Conservation (phyloP, 2,797 vertebrate genomes). For the Hydrophis major region DNA sequence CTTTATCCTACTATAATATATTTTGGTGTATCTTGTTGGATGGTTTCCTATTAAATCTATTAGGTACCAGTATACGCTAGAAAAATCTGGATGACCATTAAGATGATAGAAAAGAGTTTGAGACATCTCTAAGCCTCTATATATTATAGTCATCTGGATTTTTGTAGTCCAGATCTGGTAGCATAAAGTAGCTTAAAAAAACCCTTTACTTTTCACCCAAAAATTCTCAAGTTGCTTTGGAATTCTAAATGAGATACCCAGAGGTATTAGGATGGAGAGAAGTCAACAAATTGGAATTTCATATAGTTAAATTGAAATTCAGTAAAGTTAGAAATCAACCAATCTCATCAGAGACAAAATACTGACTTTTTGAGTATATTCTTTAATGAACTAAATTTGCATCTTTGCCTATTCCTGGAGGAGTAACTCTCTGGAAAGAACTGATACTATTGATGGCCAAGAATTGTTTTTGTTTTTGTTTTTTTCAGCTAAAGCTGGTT, state of each 20-base stretch:
- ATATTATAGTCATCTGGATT: background rate
- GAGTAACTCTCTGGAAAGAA: background rate
- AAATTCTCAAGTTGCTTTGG: background rate
- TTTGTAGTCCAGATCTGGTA: background rate
- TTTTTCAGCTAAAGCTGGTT: background rate
- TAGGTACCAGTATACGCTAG: background rate
- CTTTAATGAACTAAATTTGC: background rate
- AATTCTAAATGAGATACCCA: background rate
- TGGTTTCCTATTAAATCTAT: background rate
- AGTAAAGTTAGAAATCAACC: background rate
- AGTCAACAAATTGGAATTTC: background rate
- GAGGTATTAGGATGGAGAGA: background rate
- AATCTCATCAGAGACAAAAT: background rate
- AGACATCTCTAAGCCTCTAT: background rate
- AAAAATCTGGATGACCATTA: background rate
- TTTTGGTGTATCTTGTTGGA: background rate
- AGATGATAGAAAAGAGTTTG: background rate
- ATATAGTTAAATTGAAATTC: background rate
- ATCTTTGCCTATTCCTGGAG: background rate
- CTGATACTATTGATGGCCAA: background rate
- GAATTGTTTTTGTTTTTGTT: background rate
- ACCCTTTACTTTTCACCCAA: background rate
- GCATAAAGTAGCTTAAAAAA: background rate
- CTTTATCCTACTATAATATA: background rate
- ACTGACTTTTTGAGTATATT: background rate